Conservation (phyloP, 2,888 invertebrate species). For the Gasteruption jaculator region DNA sequence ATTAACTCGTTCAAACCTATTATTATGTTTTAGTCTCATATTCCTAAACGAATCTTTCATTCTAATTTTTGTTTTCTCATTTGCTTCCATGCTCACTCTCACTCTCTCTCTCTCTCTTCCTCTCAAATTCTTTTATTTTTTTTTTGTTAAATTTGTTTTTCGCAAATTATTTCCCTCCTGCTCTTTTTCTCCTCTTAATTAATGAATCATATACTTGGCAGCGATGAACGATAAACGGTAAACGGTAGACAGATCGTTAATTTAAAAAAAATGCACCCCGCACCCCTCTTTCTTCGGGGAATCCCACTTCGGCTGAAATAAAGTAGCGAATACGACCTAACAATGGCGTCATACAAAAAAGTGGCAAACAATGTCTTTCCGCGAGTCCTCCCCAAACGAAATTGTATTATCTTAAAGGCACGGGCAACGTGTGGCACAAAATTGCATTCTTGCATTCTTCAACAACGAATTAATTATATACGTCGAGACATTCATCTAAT, state of each 20-base stretch:
- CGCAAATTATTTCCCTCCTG: background rate
- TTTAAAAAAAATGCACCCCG: conserved; percentile 28
- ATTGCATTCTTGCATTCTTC: conserved; percentile 27
- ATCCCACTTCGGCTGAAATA: conserved; percentile 39
- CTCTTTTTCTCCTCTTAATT: conserved; percentile 21
- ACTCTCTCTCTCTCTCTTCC: conserved; percentile 15
- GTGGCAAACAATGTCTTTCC: conserved; percentile 4
- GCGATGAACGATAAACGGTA: conserved; percentile 39
- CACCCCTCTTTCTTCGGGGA: too few species aligned
- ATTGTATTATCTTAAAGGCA: conserved; percentile 31
- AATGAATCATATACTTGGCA: conserved; percentile 40
- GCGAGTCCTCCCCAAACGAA: too few species aligned
- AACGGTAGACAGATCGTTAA: too few species aligned
- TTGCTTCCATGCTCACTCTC: too few species aligned
- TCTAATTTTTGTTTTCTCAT: background rate
- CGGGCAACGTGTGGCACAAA: conserved; percentile 43
- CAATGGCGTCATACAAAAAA: conserved; percentile 18
- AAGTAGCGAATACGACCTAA: conserved; percentile 27
- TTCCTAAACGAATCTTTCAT: conserved; percentile 16
- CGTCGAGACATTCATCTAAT: too few species aligned
- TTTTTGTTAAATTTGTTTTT: background rate
- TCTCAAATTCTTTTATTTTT: conserved; percentile 8
- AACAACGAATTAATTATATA: conserved; percentile 19
- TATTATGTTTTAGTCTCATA: too few species aligned
- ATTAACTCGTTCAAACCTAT: conserved; percentile 24